phyloP scores from a whole-genome alignment of 2,888 invertebrate genomes.

The Rosalia funebris region DNA sequence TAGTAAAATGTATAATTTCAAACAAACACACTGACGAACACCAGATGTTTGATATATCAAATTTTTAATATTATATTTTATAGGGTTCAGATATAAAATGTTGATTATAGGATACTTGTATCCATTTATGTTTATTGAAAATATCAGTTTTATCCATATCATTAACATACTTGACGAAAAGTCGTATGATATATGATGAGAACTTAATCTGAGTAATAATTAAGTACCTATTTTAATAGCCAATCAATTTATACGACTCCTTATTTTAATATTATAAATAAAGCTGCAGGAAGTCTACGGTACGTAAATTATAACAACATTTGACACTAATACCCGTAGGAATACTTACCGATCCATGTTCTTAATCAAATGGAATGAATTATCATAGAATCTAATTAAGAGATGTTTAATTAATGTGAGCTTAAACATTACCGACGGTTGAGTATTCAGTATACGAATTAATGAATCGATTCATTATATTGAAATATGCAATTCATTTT shows the following conservation, averaged over 20 bases:
- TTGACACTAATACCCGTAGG: not conserved
- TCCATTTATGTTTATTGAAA: too few species aligned
- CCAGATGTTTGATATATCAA: too few species aligned
- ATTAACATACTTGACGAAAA: too few species aligned
- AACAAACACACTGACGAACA: too few species aligned
- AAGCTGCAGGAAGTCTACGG: not conserved
- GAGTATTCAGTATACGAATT: not conserved
- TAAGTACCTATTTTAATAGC: slow-evolving; percentile 1
- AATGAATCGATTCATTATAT: slow-evolving; percentile 8
- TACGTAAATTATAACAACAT: slow-evolving; percentile 1
- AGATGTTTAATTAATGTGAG: slow-evolving; percentile 8
- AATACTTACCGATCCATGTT: not conserved
- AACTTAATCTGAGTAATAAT: slow-evolving; percentile 1
- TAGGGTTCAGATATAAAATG: too few species aligned
- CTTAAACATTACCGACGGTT: not conserved
- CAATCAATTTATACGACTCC: not conserved
- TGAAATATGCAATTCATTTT: not conserved
- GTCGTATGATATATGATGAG: too few species aligned
- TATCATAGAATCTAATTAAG: slow-evolving; percentile 14
- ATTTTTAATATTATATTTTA: too few species aligned
- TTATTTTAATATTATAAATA: not conserved
- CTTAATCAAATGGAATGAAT: slow-evolving; percentile 7
- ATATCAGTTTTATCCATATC: too few species aligned
- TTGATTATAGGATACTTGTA: too few species aligned
- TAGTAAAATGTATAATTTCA: too few species aligned